A percentile compares a stretch with the other conserved stretches of the same genome.
Evolutionary conservation across 2,888 invertebrate genomes (phyloP).

Genomic region (Ecdyonurus torrentis): DNA sequence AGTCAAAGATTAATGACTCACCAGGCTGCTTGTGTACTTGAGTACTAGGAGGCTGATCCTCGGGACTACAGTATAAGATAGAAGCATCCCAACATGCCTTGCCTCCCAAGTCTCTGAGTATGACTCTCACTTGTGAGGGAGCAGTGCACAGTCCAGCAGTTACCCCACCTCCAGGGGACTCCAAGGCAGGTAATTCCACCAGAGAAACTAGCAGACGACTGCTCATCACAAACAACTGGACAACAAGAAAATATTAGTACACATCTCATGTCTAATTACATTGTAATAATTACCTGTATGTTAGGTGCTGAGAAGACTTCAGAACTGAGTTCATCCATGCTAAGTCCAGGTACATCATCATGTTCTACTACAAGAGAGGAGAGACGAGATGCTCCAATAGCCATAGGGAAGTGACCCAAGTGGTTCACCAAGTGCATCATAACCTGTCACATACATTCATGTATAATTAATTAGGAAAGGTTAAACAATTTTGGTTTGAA

Average conservation of each 20-base stretch:
- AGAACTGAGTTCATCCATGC: conserved; percentile 57
- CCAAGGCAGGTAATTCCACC: conserved; percentile 72
- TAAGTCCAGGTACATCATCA: conserved; percentile 64
- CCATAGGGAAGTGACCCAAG: conserved; percentile 88
- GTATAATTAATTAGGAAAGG: too few species aligned
- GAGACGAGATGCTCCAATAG: conserved; percentile 70
- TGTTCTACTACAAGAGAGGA: conserved; percentile 84
- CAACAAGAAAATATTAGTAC: conserved; percentile 25
- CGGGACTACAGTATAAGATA: conserved; percentile 64
- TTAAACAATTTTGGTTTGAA: too few species aligned
- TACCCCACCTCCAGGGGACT: conserved; percentile 60
- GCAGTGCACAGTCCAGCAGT: conserved; percentile 63
- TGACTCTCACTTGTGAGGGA: conserved; percentile 66
- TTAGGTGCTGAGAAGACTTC: conserved; percentile 73
- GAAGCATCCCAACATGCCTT: conserved; percentile 95
- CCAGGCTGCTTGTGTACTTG: neutral
- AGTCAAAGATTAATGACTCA: neutral
- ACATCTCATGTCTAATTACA: neutral
- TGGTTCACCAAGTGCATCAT: conserved; percentile 81
- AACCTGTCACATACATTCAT: too few species aligned
- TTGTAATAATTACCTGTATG: conserved; percentile 34
- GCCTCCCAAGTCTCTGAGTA: conserved; percentile 79
- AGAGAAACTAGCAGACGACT: conserved; percentile 70
- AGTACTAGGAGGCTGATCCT: conserved; percentile 13
- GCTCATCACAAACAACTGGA: conserved; percentile 71